Evolutionary conservation across 2,888 invertebrate species (phyloP), one percentile per base, ranked within the genome.

Genomic region (Pocota personata): DNA sequence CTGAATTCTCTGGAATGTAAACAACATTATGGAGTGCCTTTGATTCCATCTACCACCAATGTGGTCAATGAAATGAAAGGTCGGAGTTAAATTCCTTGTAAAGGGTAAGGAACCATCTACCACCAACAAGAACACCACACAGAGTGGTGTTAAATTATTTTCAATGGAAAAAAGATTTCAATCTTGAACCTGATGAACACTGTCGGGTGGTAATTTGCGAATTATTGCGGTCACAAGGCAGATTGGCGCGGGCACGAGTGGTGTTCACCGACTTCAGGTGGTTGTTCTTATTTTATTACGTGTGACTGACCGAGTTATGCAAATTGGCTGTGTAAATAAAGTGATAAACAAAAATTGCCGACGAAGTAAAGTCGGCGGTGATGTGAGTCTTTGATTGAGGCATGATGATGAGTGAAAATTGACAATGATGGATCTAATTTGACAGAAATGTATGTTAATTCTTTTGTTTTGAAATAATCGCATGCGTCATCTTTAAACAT

Each of bases 231-330:
- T 69, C 50, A n/a, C 1, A 14, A 48, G 40, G 58, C 24, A n/a
- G 37, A n/a, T 30, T 12, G n/a, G 10, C 52, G 37, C 6, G n/a
- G 24, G 14, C 52, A 37, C 16, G 14, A 14, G 14, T 10, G 16
- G 24, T n/a, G 35, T 14, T 6, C 3, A 14, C 16, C 43, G 30
- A 30, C 32, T 46, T 66, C 46, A 66, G 57, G 30, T 77, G 37
- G 57, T 43, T 32, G 30, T 24, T 50, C 40, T 40, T 40, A 43
- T 77, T 69, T 58, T 40, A 69, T 69, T 50, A 52, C 52, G 62
- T 71, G 69, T 78, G 78, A 69, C 43, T 78, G 78, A 55, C 78
- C 78, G 78, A 71, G 14, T 78, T 71, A 71, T 78, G 52, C 62
- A 55, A 78, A 78, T 78, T 78, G 43, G 21, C 35, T 62, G 69